phyloP scores from a whole-genome alignment of 2,888 invertebrate species.

The Microdon myrmicae region DNA sequence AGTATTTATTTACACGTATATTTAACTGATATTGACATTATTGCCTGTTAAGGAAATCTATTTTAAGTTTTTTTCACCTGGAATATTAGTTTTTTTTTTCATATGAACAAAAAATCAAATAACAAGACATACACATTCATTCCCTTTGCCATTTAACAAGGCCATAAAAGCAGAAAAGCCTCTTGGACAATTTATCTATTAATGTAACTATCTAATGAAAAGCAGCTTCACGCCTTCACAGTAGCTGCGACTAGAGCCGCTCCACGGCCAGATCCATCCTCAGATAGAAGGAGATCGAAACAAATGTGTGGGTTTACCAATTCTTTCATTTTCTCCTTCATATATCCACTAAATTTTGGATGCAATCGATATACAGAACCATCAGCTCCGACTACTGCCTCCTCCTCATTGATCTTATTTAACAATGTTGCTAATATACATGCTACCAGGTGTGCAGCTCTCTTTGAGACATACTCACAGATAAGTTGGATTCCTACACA shows the following conservation, averaged over 20 bases:
- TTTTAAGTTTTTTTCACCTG: too few relatives aligned
- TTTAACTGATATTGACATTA: too few relatives aligned
- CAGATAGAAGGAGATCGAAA: constrained; percentile 93
- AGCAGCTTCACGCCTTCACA: constrained; percentile 69
- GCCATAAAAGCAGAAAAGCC: too few relatives aligned
- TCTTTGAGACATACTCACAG: constrained; percentile 87
- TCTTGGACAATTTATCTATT: too few relatives aligned
- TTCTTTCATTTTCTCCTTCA: constrained; percentile 84
- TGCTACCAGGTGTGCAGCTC: constrained; percentile 92
- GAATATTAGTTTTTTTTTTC: too few relatives aligned
- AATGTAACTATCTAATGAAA: too few relatives aligned
- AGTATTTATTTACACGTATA: too few relatives aligned
- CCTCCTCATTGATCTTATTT: constrained; percentile 87
- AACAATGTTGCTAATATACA: constrained; percentile 88
- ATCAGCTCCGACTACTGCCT: constrained; percentile 93
- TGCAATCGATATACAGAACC: constrained; percentile 96
- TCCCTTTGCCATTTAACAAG: too few relatives aligned
- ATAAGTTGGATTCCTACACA: constrained; percentile 90
- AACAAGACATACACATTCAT: too few relatives aligned
- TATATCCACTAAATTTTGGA: constrained; percentile 93
- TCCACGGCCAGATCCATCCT: constrained; percentile 96
- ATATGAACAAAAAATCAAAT: too few relatives aligned
- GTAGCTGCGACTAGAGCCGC: constrained; percentile 93
- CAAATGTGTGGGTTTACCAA: constrained; percentile 78
- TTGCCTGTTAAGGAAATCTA: too few relatives aligned